A percentile compares a stretch with the other conserved stretches of the same genome.
Evolutionary conservation across 2,797 vertebrate genomes (phyloP).

Genomic region (Smutsia temminckii): DNA sequence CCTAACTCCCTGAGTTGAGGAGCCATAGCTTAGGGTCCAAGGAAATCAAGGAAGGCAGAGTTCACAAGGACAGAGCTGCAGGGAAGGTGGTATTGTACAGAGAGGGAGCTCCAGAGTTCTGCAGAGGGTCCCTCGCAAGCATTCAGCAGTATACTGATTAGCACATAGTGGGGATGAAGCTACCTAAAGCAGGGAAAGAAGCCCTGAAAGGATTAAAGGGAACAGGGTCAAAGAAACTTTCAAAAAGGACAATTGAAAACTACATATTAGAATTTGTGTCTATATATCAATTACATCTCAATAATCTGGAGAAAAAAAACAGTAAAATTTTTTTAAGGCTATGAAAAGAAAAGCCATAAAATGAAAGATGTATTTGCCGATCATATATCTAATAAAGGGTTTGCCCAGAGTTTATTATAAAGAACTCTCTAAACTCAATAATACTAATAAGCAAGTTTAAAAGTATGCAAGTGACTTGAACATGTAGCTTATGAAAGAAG

Average conservation of each 20-base stretch:
- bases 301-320: background rate
- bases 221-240: background rate
- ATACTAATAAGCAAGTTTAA: background rate
- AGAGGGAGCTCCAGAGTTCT: background rate
- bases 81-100: background rate
- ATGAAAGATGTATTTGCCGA: background rate
- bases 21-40: background rate
- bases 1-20: background rate
- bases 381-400: background rate
- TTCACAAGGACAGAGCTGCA: background rate
- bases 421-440: background rate
- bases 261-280: background rate
- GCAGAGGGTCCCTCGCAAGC: background rate
- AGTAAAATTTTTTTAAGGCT: background rate
- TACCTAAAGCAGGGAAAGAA: background rate
- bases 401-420: background rate
- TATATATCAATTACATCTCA: background rate
- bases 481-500: background rate
- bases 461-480: background rate
- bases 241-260: background rate
- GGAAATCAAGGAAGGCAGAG: background rate
- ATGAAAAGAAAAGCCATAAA: background rate
- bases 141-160: background rate
- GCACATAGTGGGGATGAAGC: background rate
- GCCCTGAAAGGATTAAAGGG: background rate